Evolutionary conservation across 1,140 invertebrate genomes (phyloP).

Genomic region (Drosophila bipectinata): DNA sequence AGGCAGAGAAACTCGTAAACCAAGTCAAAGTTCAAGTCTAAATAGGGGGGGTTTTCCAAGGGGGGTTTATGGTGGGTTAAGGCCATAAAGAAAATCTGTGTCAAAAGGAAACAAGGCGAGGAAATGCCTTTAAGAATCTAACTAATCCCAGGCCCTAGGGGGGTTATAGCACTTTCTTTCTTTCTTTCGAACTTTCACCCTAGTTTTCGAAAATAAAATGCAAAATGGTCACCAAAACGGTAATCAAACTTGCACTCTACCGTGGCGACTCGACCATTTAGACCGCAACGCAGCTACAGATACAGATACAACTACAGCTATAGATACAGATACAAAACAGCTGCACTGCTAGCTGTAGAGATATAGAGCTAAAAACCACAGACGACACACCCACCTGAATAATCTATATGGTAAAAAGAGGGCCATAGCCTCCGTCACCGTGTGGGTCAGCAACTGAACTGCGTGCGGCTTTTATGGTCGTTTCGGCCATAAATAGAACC

Average conservation of each 20-base stretch:
- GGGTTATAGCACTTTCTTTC: background rate
- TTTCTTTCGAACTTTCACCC: too few species aligned
- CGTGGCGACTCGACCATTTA: slow-evolving; percentile 49
- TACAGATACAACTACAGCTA: background rate
- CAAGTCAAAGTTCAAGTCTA: slow-evolving; percentile 49
- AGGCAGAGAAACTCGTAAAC: slow-evolving; percentile 57
- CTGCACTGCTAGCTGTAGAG: too few species aligned
- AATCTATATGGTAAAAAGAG: slow-evolving; percentile 53
- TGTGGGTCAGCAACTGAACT: slow-evolving; percentile 46
- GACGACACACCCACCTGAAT: slow-evolving; percentile 56
- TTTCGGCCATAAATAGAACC: slow-evolving; percentile 61
- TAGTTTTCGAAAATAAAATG: background rate
- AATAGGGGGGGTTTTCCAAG: background rate
- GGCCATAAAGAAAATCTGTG: slow-evolving; percentile 67
- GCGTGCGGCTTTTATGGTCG: slow-evolving; percentile 61
- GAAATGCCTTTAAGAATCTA: slow-evolving; percentile 40
- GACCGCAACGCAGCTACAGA: slow-evolving; percentile 47
- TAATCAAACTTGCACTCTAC: slow-evolving; percentile 47
- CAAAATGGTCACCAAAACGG: slow-evolving; percentile 50
- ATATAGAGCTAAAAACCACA: too few species aligned
- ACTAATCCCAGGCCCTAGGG: slow-evolving; percentile 9
- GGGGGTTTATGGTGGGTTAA: slow-evolving; percentile 29
- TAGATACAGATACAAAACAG: background rate
- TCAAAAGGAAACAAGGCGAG: slow-evolving; percentile 42
- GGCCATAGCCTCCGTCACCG: slow-evolving; percentile 28